Percentiles rank a stretch among this genome's conserved stretches.
phyloP scores from a whole-genome alignment of 2,113 vertebrate species.

The Gobius niger region DNA sequence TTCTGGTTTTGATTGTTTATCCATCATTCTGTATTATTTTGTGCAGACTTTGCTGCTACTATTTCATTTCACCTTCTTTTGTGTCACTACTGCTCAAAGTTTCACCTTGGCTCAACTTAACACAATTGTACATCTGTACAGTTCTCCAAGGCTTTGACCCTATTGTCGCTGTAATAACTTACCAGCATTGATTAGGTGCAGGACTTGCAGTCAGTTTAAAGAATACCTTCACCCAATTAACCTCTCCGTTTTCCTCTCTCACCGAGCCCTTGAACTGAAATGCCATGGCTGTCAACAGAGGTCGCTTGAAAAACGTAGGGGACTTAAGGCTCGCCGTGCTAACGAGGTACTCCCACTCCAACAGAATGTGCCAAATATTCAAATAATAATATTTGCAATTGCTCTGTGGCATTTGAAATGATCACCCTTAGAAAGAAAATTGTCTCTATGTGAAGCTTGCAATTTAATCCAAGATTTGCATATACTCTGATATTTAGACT shows the following conservation, averaged over 20 bases:
- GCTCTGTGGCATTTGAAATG: too few relatives aligned
- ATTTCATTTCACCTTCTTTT: not conserved
- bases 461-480: too few relatives aligned
- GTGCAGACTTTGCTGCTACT: too few relatives aligned
- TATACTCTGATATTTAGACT: too few relatives aligned
- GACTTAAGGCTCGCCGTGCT: not conserved
- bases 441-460: too few relatives aligned
- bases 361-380: not conserved
- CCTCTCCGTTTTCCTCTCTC: conserved; percentile 12
- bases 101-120: too few relatives aligned
- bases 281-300: conserved; percentile 16
- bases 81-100: not conserved
- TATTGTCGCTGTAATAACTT: not conserved
- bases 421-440: too few relatives aligned
- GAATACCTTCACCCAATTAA: conserved; percentile 34
- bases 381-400: not conserved
- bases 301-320: conserved; percentile 22
- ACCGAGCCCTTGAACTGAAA: conserved; percentile 23
- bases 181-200: conserved; percentile 4
- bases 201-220: conserved; percentile 30
- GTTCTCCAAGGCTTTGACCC: not conserved
- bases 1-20: too few relatives aligned
- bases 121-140: not conserved
- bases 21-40: too few relatives aligned
- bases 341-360: conserved; percentile 9